Base-by-base conservation (phyloP, 2,888 invertebrate genomes). In the Formica aserva region DNA sequence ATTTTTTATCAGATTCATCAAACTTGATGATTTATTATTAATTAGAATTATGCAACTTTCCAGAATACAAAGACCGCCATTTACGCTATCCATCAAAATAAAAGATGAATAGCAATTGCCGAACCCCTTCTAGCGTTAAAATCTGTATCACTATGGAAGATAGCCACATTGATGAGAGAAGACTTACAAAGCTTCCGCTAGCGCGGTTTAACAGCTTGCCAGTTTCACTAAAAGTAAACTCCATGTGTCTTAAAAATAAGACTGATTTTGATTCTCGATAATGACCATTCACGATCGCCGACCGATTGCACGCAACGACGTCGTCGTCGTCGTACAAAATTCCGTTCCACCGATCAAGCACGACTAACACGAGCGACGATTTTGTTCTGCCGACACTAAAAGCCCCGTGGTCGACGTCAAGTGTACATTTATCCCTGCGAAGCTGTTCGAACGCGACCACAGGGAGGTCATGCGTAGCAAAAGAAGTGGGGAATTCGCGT, bases 391-490 rank as follows among this genome's bases (percentile, higher is more conserved):
- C 85, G 90, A 82, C 82, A 93, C 94, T 94, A 94, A 93, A 93
- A 93, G 93, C 92, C 92, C 91, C 92, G 92, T 91, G 90, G 90
- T 55, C 84, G 91, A 89, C 91, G 88, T 91, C 87, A 92, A 93
- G 93, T 94, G 94, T 92, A 94, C 93, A 94, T 94, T 94, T 94
- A 94, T 94, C 93, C 94, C 92, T 93, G 91, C 92, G 91, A 92
- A 85, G 90, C 88, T 91, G 92, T 93, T 94, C 92, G 93, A 93
- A 93, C 84, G 81, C 88, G 92, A 92, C 92, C 92, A 93, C 88
- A 66, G 90, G 93, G 94, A 94, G 94, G 94, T 94, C 94, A 94
- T 94, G 93, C 91, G 88, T 87, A 77, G 88, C 88, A 35, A 77
- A 67, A 55, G 38, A 86, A 82, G 92, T 90, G 90, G 93, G 92